Base-by-base conservation (phyloP, 2,888 invertebrate genomes). In the Lasioglossum marginatum region DNA sequence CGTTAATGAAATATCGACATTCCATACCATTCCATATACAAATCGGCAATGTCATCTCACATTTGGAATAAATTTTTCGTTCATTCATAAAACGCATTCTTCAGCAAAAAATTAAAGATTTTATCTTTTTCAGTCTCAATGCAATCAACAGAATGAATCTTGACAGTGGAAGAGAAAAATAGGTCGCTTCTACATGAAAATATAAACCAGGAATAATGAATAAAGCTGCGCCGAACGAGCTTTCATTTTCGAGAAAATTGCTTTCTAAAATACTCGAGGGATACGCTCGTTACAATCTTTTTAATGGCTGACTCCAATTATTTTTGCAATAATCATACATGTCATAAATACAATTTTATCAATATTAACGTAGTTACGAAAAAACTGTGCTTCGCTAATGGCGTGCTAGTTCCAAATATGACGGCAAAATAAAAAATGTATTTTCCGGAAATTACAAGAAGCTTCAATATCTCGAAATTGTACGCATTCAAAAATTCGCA, bases 131-230 rank as follows among this genome's bases (percentile, higher is more conserved):
- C 10, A 8, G 66, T 16, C 3, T 1, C 4, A 34, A 34, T 10
- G 66, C 66, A 68, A 68, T 68, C 66, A 37, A 19, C 66, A 23
- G 23, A 37, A 68, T 23, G 45, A 31, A 72, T 23, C 43, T 43
- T 43, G 27, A 71, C 71, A 27, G n/a, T 14, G 27, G 19, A 23
- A 68, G 4, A 37, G 45, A 31, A 45, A 45, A 19, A 45, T 45
- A 19, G 45, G 66, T 45, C 31, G 66, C 27, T 43, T 19, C 45
- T 48, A 31, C 19, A 45, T 48, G 45, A 45, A n/a, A 63, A 77
- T 72, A 76, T 71, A 77, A 82, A 23, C 40, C 66, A 14, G 34
- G 60, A 76, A 66, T n/a, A 57, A 6, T 16, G 40, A 75, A 68
- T 48, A 23, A 72, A 23, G 34, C 14, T 6, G 45, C 3, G 27